A percentile compares a stretch with the other conserved stretches of the same genome.
Conservation (phyloP, 1,140 invertebrate genomes). For the Aphidius ervi region DNA sequence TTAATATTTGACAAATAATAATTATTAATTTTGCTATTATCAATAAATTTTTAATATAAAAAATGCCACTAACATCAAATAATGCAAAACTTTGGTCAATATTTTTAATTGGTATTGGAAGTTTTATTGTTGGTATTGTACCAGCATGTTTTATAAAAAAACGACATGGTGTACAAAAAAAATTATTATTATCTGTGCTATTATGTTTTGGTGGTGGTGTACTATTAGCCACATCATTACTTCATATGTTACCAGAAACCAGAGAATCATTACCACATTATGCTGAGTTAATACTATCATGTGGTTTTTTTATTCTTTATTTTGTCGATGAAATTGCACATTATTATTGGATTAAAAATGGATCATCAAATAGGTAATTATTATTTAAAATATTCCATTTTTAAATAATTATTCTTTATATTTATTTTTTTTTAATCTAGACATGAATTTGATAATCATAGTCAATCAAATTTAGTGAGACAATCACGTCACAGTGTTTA, state of each 20-base stretch:
- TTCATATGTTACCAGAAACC: constrained; percentile 82
- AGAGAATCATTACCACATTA: constrained; percentile 54
- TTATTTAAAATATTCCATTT: not conserved
- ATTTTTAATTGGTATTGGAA: constrained; percentile 62
- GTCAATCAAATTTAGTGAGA: not conserved
- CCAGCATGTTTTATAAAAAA: constrained; percentile 59
- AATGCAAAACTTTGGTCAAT: constrained; percentile 68
- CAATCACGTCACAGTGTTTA: not conserved
- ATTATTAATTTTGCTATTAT: too few relatives aligned
- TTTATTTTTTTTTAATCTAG: too few relatives aligned
- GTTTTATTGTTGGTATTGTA: constrained; percentile 64
- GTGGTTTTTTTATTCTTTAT: constrained; percentile 77
- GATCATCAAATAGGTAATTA: constrained; percentile 9
- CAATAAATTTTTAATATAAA: not conserved
- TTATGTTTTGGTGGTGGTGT: constrained; percentile 84
- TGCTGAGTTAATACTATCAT: constrained; percentile 68
- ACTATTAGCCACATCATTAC: constrained; percentile 72
- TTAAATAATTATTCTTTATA: too few relatives aligned
- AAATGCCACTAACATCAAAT: constrained; percentile 25
- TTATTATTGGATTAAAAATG: constrained; percentile 54
- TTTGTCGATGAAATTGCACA: constrained; percentile 73
- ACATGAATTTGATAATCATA: not conserved
- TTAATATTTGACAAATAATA: too few relatives aligned
- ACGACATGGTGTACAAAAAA: constrained; percentile 50
- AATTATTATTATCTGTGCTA: constrained; percentile 61